Evolutionary conservation across 2,888 invertebrate species (phyloP).

Genomic region (Escarpia spicata): DNA sequence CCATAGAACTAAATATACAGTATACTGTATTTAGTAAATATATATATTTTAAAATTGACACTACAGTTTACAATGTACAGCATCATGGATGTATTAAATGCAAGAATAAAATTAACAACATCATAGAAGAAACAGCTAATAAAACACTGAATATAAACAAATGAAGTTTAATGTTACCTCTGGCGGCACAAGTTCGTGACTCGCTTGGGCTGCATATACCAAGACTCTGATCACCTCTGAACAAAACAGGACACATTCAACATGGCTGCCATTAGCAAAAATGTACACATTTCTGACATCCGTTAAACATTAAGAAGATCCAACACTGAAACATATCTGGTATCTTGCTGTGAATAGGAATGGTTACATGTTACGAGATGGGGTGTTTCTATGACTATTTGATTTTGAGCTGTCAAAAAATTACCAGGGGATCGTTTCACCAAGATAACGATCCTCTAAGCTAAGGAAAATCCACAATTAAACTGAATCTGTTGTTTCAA

Average conservation of each 20-base stretch:
- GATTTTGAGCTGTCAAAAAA: no score
- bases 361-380: no score
- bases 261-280: background rate
- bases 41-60: background rate
- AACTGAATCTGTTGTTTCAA: no score
- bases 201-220: slow-evolving; percentile 93
- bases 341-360: no score
- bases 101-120: no score
- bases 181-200: slow-evolving; percentile 94
- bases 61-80: background rate
- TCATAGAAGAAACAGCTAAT: no score
- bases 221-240: slow-evolving; percentile 91
- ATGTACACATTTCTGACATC: background rate
- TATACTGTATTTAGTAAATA: background rate
- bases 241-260: slow-evolving; percentile 40
- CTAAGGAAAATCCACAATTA: no score
- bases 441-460: no score
- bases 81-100: no score
- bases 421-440: no score
- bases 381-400: no score
- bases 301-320: background rate
- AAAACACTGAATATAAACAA: background rate
- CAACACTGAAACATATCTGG: background rate
- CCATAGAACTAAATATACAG: background rate
- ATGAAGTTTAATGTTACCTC: slow-evolving; percentile 71